Conservation (phyloP, 2,888 invertebrate genomes). For the Mythimna impura region DNA sequence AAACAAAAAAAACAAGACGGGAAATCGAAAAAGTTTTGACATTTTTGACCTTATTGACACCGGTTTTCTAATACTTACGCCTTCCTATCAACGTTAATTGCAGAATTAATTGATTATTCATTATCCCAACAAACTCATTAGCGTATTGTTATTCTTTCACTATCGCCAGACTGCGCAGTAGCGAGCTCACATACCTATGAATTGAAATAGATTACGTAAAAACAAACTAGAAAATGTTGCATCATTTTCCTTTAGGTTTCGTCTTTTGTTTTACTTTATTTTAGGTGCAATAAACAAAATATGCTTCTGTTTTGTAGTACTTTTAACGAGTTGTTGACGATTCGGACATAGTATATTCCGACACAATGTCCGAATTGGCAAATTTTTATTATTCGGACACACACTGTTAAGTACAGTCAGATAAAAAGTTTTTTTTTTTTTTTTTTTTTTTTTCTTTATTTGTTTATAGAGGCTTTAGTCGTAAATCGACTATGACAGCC, state of each 20-base stretch:
- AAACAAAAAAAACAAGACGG: not conserved
- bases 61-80: not conserved
- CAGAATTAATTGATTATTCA: slow-evolving; percentile 1
- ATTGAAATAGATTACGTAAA: slow-evolving; percentile 21
- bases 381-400: too few species aligned
- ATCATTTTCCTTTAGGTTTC: not conserved
- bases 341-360: too few species aligned
- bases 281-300: not conserved
- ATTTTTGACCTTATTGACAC: not conserved
- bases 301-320: not conserved
- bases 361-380: too few species aligned
- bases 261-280: slow-evolving; percentile 5
- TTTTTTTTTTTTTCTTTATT: too few species aligned
- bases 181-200: slow-evolving; percentile 15
- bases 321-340: not conserved
- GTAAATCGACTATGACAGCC: too few species aligned
- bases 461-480: too few species aligned
- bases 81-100: not conserved
- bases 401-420: too few species aligned
- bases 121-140: slow-evolving; percentile 1
- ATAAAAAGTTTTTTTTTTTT: too few species aligned
- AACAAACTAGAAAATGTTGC: slow-evolving; percentile 4
- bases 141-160: slow-evolving; percentile 26
- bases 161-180: slow-evolving; percentile 42
- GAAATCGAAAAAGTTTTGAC: not conserved